A percentile compares a stretch with the other conserved stretches of the same genome.
Evolutionary conservation across 2,113 vertebrate genomes (phyloP).

Genomic region (Melanocharis versteri): DNA sequence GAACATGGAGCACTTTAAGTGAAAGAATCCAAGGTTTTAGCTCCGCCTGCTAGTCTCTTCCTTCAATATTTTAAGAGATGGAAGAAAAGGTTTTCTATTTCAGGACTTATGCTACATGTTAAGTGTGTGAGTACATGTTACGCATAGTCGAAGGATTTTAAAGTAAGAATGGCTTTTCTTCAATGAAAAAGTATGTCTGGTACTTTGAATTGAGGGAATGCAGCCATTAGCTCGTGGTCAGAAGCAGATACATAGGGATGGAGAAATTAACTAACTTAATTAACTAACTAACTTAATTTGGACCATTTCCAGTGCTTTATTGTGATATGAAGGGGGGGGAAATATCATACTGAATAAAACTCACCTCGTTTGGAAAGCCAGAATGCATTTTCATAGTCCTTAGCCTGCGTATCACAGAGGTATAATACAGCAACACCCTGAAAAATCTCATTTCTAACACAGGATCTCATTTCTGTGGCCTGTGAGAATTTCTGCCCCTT

Average conservation of each 20-base stretch:
- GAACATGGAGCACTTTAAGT: neutral
- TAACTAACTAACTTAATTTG: neutral
- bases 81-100: neutral
- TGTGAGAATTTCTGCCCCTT: neutral
- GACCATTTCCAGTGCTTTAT: neutral
- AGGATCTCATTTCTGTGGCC: neutral
- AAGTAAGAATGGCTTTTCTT: neutral
- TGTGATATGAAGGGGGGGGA: neutral
- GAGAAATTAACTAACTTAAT: neutral
- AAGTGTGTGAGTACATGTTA: neutral
- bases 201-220: neutral
- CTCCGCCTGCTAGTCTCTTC: neutral
- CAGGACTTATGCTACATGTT: neutral
- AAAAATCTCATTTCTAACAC: neutral
- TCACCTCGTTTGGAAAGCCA: neutral
- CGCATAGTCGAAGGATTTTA: accelerated
- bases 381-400: neutral
- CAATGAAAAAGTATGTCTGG: neutral
- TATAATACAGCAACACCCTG: neutral
- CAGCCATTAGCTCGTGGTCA: neutral
- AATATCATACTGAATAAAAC: accelerated
- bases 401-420: neutral
- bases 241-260: neutral
- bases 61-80: neutral
- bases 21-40: neutral